A percentile compares a stretch with the other conserved stretches of the same genome.
Evolutionary conservation across 2,113 vertebrate genomes (phyloP).

Genomic region (Bufo bufo): DNA sequence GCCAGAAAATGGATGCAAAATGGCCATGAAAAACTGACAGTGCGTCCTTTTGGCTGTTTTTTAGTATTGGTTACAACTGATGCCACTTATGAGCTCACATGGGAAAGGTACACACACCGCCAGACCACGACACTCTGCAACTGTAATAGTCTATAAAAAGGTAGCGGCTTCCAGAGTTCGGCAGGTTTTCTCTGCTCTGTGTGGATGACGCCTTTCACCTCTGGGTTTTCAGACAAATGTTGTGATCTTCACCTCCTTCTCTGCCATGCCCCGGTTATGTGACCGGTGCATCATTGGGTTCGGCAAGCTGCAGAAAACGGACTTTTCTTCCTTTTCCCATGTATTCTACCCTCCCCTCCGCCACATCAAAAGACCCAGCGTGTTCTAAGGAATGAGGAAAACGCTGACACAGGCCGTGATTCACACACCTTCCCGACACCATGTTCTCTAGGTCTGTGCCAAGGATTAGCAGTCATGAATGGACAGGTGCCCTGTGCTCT

Average conservation of each 20-base stretch:
- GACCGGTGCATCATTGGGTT: not conserved
- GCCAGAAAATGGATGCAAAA: too few relatives aligned
- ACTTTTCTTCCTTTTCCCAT: not conserved
- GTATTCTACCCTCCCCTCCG: not conserved
- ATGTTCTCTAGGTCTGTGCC: not conserved
- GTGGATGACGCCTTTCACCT: not conserved
- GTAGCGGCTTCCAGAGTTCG: too few relatives aligned
- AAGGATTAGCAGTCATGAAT: not conserved
- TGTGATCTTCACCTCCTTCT: not conserved
- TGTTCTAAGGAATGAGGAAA: not conserved
- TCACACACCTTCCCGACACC: slow-evolving; percentile 2
- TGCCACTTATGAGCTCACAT: too few relatives aligned
- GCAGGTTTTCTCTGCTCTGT: not conserved
- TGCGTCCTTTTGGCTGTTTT: too few relatives aligned
- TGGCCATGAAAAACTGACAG: too few relatives aligned
- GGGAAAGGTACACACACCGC: not conserved
- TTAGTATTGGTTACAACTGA: too few relatives aligned
- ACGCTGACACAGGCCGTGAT: not conserved
- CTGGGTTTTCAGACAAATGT: slow-evolving; percentile 1
- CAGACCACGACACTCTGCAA: not conserved
- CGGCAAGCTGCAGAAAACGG: not conserved
- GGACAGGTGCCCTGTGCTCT: not conserved
- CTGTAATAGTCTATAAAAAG: not conserved
- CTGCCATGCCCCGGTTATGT: not conserved
- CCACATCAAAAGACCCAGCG: not conserved